phyloP scores from a whole-genome alignment of 2,113 vertebrate species.

The Sprattus sprattus region DNA sequence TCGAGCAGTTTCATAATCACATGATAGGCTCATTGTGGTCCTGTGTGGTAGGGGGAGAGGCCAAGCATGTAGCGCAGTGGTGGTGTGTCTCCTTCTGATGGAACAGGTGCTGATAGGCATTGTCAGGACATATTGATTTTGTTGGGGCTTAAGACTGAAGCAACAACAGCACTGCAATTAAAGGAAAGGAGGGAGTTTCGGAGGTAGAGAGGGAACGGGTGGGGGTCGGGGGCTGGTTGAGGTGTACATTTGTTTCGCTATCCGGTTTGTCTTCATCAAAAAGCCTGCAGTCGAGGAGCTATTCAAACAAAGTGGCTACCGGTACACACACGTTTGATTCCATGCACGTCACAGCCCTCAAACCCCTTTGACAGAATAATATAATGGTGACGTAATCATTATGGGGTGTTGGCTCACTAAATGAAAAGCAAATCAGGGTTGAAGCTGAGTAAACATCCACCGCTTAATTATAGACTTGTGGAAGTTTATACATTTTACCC shows the following conservation, averaged over 20 bases:
- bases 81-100: not conserved
- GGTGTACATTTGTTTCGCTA: too few relatives aligned
- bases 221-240: too few relatives aligned
- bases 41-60: not conserved
- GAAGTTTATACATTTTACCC: not conserved
- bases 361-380: not conserved
- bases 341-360: not conserved
- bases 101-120: not conserved
- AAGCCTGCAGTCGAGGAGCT: not conserved
- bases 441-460: not conserved
- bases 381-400: not conserved
- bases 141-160: too few relatives aligned
- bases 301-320: not conserved
- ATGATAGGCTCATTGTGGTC: not conserved
- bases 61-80: not conserved
- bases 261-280: not conserved
- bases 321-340: not conserved
- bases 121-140: not conserved
- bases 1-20: too few relatives aligned
- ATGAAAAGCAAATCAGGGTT: not conserved
- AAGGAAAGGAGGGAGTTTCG: too few relatives aligned
- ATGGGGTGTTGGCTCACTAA: not conserved
- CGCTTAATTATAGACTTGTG: not conserved
- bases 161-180: too few relatives aligned
- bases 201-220: too few relatives aligned